Evolutionary conservation across 2,113 vertebrate genomes (phyloP).

Genomic region (Scytalopus superciliaris): DNA sequence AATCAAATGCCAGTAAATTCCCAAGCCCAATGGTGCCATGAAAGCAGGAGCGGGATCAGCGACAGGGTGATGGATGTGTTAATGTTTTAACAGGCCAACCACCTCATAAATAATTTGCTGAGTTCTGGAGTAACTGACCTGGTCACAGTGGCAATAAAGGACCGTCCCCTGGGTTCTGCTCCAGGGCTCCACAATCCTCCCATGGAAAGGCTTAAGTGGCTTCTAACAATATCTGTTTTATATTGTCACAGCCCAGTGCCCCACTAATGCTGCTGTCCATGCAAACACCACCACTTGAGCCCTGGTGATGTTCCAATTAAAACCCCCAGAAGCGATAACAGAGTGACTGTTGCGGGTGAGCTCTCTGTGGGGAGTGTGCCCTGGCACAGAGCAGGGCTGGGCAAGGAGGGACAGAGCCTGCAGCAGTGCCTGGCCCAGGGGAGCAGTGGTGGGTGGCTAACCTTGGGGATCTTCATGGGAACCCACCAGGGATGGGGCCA

Average conservation of each 20-base stretch:
- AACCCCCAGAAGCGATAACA: fast-evolving
- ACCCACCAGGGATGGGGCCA: fast-evolving
- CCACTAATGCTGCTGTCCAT: neutral
- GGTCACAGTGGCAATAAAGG: slow-evolving; percentile 27
- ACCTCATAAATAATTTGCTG: slow-evolving; percentile 45
- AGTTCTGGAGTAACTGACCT: slow-evolving; percentile 38
- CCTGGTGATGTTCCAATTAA: neutral
- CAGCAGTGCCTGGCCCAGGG: neutral
- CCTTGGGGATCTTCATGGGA: neutral
- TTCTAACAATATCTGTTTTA: slow-evolving; percentile 41
- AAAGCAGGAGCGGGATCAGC: neutral
- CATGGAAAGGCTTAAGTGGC: neutral
- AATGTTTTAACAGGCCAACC: slow-evolving; percentile 30
- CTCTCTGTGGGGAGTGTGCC: neutral
- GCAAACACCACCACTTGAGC: neutral
- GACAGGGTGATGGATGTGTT: slow-evolving; percentile 29
- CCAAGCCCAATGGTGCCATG: neutral
- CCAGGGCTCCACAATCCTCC: slow-evolving; percentile 2
- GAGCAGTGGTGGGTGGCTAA: fast-evolving
- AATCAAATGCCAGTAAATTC: neutral
- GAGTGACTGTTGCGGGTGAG: fast-evolving
- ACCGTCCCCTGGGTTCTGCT: slow-evolving; percentile 32
- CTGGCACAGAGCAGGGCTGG: fast-evolving
- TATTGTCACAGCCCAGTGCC: neutral
- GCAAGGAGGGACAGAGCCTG: neutral